phyloP scores from a whole-genome alignment of 2,797 vertebrate genomes.

The Cyprinodon diabolis region DNA sequence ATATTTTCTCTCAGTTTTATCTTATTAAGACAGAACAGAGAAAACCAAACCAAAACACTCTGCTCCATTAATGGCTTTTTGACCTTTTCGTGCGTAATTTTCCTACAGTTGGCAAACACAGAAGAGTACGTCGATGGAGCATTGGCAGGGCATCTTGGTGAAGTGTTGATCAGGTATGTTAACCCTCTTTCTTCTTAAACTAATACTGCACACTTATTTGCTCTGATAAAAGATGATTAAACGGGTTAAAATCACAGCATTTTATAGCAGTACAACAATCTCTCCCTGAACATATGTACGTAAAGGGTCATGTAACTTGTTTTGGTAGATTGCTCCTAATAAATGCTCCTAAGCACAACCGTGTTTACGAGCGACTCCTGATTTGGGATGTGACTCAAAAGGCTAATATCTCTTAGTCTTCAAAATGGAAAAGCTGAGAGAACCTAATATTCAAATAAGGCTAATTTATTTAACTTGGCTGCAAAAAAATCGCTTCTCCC shows the following conservation, averaged over 20 bases:
- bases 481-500: too few relatives aligned
- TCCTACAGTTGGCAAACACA: slow-evolving; percentile 91
- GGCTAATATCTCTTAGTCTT: too few relatives aligned
- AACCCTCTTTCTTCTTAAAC: not conserved
- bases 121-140: slow-evolving; percentile 98
- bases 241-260: not conserved
- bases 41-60: not conserved
- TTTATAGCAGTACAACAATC: not conserved
- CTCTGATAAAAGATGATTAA: not conserved
- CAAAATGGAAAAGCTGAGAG: not conserved
- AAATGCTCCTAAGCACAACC: too few relatives aligned
- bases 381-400: too few relatives aligned
- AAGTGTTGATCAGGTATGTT: slow-evolving; percentile 93
- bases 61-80: not conserved
- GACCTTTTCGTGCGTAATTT: fast-evolving
- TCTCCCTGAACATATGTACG: not conserved
- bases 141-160: slow-evolving; percentile 93
- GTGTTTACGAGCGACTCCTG: too few relatives aligned
- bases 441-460: not conserved
- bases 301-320: too few relatives aligned
- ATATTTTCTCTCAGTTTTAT: not conserved
- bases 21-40: not conserved
- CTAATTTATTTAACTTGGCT: too few relatives aligned
- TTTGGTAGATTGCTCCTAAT: too few relatives aligned
- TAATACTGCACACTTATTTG: not conserved